Conservation (phyloP, 2,797 vertebrate genomes). For the Babyrousa celebensis region DNA sequence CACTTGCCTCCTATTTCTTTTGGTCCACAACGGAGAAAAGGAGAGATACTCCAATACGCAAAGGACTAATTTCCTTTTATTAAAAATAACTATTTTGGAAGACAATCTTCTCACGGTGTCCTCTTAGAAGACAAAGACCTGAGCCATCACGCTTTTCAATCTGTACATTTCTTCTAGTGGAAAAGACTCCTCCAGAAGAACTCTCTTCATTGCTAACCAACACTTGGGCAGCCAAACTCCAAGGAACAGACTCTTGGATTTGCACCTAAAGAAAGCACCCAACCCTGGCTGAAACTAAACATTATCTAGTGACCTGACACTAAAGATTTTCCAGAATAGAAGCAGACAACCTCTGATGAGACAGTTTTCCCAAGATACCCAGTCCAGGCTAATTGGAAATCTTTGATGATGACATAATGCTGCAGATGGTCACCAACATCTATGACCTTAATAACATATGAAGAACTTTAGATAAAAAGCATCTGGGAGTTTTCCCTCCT, state of each 20-base stretch:
- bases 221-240: neutral
- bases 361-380: neutral
- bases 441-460: neutral
- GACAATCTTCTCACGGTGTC: neutral
- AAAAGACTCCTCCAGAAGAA: neutral
- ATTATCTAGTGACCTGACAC: neutral
- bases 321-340: neutral
- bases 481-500: neutral
- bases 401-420: neutral
- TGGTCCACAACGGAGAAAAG: neutral
- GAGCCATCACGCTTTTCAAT: neutral
- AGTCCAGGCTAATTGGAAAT: neutral
- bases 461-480: neutral
- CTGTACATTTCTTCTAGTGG: neutral
- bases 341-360: neutral
- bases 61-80: neutral
- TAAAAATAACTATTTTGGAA: neutral
- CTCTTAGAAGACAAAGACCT: neutral
- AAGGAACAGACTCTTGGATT: neutral
- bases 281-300: neutral
- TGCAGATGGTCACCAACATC: neutral
- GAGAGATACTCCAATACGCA: neutral
- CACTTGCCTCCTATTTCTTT: neutral
- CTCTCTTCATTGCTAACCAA: neutral
- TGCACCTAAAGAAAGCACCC: neutral